Conservation (phyloP, 2,888 invertebrate species). For the Priocnemis perturbator region DNA sequence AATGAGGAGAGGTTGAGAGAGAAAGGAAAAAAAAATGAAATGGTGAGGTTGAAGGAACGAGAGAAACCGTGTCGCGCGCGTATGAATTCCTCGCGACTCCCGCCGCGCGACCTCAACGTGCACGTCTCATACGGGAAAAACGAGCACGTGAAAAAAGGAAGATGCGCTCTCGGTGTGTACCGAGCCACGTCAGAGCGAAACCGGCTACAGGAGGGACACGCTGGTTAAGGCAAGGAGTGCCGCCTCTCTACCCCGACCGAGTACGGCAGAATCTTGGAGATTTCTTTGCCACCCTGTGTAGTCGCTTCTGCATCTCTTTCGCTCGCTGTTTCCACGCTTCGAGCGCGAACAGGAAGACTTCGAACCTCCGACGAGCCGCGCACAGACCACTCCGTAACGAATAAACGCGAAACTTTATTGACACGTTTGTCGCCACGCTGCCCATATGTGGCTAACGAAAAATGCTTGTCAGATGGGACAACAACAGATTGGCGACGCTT, state of each 20-base stretch:
- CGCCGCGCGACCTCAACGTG: neutral
- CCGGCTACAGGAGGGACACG: slow-evolving; percentile 50
- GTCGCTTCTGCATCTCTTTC: neutral
- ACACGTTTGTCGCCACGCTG: no score
- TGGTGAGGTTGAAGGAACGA: neutral
- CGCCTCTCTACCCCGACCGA: slow-evolving; percentile 6
- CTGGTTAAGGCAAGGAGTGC: slow-evolving; percentile 46
- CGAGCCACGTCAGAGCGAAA: slow-evolving; percentile 38
- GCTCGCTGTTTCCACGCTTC: no score
- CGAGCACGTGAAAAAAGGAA: slow-evolving; percentile 19
- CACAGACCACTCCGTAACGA: neutral
- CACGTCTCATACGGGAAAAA: neutral
- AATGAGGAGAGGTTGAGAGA: no score
- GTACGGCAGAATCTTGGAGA: slow-evolving; percentile 26
- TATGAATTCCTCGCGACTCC: slow-evolving; percentile 1
- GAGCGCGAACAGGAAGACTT: neutral
- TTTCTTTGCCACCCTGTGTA: slow-evolving; percentile 24
- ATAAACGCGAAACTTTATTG: neutral
- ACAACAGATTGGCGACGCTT: no score
- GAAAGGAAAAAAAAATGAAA: no score
- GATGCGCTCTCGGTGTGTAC: slow-evolving; percentile 26
- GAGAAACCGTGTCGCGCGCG: slow-evolving; percentile 3
- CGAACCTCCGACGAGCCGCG: neutral
- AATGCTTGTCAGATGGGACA: no score
- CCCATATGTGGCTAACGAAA: no score